These are phyloP conservation scores for Octodon degus DNA, from an alignment of 2,113 vertebrate species.

Conservation along the genomic window DNA sequence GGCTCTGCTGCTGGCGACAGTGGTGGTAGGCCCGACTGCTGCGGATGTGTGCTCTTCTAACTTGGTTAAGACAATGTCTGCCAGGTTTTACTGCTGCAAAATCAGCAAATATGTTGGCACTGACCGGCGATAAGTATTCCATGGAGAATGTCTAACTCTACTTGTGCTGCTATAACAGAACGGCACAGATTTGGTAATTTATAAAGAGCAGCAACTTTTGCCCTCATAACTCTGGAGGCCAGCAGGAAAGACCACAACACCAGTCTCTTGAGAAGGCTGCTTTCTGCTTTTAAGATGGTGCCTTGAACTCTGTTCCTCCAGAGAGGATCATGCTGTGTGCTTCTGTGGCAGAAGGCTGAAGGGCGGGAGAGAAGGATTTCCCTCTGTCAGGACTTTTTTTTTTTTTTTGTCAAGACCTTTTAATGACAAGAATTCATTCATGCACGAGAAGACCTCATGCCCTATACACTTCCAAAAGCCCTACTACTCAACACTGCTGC, in stretches of 20 bases:
- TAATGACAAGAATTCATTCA: background rate
- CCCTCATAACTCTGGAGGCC: background rate
- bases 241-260: background rate
- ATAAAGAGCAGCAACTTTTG: background rate
- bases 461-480: too few species aligned
- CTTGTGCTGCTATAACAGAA: background rate
- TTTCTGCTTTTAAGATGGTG: background rate
- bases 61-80: background rate
- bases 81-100: background rate
- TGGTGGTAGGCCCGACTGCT: background rate
- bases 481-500: background rate
- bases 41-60: background rate
- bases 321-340: background rate
- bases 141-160: background rate
- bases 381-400: background rate
- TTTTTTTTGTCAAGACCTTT: background rate
- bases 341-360: background rate
- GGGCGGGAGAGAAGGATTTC: background rate
- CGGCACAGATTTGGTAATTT: background rate
- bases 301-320: background rate
- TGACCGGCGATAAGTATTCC: constrained; percentile 37
- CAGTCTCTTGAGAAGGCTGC: background rate
- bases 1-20: background rate
- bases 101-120: background rate
- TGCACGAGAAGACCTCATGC: background rate